Evolutionary conservation across 1,140 invertebrate species (phyloP), one percentile per base, ranked within the genome.

Genomic region (Cylas formicarius): DNA sequence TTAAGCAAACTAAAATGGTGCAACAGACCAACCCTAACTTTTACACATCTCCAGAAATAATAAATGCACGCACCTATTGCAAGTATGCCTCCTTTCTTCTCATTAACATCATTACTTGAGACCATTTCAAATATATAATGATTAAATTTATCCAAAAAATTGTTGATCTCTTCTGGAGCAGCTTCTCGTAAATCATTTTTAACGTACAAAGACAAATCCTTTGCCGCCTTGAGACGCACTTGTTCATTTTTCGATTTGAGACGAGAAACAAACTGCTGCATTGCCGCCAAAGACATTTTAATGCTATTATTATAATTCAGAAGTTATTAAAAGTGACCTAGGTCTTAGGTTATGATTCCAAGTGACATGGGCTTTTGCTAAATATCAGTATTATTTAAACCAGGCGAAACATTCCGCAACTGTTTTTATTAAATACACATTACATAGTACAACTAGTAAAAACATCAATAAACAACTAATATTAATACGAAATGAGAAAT

Each of bases 41-140:
- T 7, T 1, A 39, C 9, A 29, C 3, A 28, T 29, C n/a, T 39
- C 5, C 17, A 38, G 27, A 6, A 27, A 24, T 38, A 11, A 17
- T 36, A 10, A 8, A n/a, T 4, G 19, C 28, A 71, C 68, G 69
- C 67, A 90, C 87, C 84, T 62, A 97, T 97, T 14, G 93, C 92
- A 16, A 96, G 67, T 46, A 96, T 91, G 33, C 90, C 93, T 31
- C 92, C 93, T 67, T 96, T 96, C 59, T 91, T 93, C 62, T 97
- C 92, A 70, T 90, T 90, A 11, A 87, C 78, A 67, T 97, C 92
- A 18, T 81, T 80, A 48, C 86, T 87, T 3, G 87, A 91, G 2
- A 96, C 89, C 90, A 97, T 92, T 63, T 93, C 87, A 67, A 90
- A 91, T 46, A 97, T 95, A 56, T 94, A 86, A 65, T 92, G 86